Base-by-base conservation (phyloP, 1,140 invertebrate genomes). In the Solen grandis region DNA sequence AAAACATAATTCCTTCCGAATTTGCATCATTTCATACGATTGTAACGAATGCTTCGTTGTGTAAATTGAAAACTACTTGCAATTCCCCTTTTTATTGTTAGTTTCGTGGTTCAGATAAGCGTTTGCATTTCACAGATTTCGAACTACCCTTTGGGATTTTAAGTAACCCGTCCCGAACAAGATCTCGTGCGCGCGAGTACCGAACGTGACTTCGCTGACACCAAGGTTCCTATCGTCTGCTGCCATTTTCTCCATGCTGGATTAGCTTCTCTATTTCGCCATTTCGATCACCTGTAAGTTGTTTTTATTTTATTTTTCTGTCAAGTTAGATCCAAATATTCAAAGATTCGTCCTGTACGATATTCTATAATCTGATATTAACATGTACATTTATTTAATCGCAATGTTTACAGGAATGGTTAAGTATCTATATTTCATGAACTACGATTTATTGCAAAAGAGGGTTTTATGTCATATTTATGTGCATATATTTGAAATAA, bases 251-350 rank as follows among this genome's bases (percentile, higher is more conserved):
- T 76, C 29, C 74, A 76, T 76, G 62, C 74, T 76, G 74, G 74
- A 76, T 76, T 76, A 76, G 62, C 46, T 60, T 36, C 74, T 76
- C 60, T 16, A 29, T 76, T 76, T 76, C 74, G 74, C 62, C 41
- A 65, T 76, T 76, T 76, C 74, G 74, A 76, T 76, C 66, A 52
- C 57, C 74, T 63, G 74, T 76, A 35, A 76, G 74, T 76, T 55
- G 36, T 60, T 3, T 60, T 8, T 19, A 57, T 8, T 27, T 8
- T 22, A 8, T n/a, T 57, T 19, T 57, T 57, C 8, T 57, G n/a
- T n/a, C n/a, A 57, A 5, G 29, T 57, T n/a, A 8, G n/a, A 57
- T 8, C 8, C 54, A 5, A 8, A 22, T 57, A 5, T 8, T 22
- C 8, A 13, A 57, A 22, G 8, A n/a, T 8, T 38, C 36, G 22